A percentile compares a stretch with the other conserved stretches of the same genome.
These are phyloP conservation scores for Craterocephalus amniculus DNA, from an alignment of 2,797 vertebrate species.

Conservation along the genomic window DNA sequence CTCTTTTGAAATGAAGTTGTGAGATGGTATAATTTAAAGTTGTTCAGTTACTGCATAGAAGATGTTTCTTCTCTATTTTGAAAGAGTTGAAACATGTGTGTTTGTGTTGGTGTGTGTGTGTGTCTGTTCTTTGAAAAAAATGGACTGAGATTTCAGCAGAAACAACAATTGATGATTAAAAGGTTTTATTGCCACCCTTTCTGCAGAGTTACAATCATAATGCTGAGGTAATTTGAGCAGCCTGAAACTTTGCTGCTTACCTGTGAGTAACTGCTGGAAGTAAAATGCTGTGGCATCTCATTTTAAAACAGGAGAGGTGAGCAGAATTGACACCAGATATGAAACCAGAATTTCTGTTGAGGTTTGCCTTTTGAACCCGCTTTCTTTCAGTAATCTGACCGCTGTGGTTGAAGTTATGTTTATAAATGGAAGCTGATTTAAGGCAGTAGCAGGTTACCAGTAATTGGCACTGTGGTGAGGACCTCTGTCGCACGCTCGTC, in stretches of 20 bases:
- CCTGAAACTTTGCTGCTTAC: slow-evolving; percentile 66
- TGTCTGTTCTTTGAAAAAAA: slow-evolving; percentile 65
- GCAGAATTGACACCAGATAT: slow-evolving; percentile 58
- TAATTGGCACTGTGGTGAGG: slow-evolving; percentile 78
- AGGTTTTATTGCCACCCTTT: slow-evolving; percentile 71
- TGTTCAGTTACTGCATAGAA: slow-evolving; percentile 59
- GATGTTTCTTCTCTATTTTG: slow-evolving; percentile 58
- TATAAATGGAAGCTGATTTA: slow-evolving; percentile 78
- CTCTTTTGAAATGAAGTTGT: slow-evolving; percentile 75
- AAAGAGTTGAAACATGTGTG: slow-evolving; percentile 53
- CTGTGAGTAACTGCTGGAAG: slow-evolving; percentile 55
- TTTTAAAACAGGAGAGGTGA: slow-evolving; percentile 63
- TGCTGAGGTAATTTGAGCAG: slow-evolving; percentile 75
- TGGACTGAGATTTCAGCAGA: slow-evolving; percentile 71
- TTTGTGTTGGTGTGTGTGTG: slow-evolving; percentile 29
- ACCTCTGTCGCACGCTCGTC: slow-evolving; percentile 69
- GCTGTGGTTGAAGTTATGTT: slow-evolving; percentile 73
- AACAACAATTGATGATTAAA: slow-evolving; percentile 81
- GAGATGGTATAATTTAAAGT: slow-evolving; percentile 75
- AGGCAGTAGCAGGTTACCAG: slow-evolving; percentile 72
- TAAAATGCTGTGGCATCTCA: slow-evolving; percentile 69
- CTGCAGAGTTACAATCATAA: slow-evolving; percentile 69
- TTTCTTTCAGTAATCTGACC: slow-evolving; percentile 71
- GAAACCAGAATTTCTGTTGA: slow-evolving; percentile 62
- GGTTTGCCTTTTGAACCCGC: slow-evolving; percentile 70